Evolutionary conservation across 2,113 vertebrate genomes (phyloP), one percentile per base, ranked within the genome.

Genomic region (Perccottus glenii): DNA sequence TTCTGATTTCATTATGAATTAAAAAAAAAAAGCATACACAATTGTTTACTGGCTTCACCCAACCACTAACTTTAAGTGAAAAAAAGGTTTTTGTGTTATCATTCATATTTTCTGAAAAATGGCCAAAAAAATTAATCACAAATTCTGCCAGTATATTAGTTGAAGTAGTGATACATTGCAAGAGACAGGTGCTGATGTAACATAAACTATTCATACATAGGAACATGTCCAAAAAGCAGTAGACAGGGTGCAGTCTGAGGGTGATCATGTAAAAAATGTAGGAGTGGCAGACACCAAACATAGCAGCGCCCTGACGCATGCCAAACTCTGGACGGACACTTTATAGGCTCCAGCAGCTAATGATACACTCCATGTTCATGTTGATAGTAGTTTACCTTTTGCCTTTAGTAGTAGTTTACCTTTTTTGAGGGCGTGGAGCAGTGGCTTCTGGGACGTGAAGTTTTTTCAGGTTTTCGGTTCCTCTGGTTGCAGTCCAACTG

Each of bases 401-500:
- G n/a, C n/a, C n/a, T n/a, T n/a, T n/a, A n/a, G n/a, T 8, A 66
- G 27, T 44, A 9, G 38, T 84, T 5, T 92, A 97, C 96, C 94
- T 94, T 94, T 75, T 45, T 72, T 48, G 83, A 49, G 71, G 81
- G 10, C 0, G 81, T 75, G 70, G 89, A 64, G n/a, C 87, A 66
- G 68, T 83, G 88, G 65, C 77, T 81, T 81, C 91, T 92, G 0
- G 92, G 90, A 9, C 92, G 89, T 44, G 85, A 79, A 74, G 89
- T 88, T 61, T 88, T 71, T 74, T 73, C 48, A 3, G 78, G 9
- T 0, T 46, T 59, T 55, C 77, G 73, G 53, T 86, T 88, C 42
- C 84, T 92, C 74, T 75, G 90, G 82, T 93, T 94, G 80, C 95
- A 96, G 75, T 98, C 95, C 76, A 98, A 91, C 81, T 94, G 95